Conservation (phyloP, 2,113 vertebrate genomes). For the Cinclus mexicanus region DNA sequence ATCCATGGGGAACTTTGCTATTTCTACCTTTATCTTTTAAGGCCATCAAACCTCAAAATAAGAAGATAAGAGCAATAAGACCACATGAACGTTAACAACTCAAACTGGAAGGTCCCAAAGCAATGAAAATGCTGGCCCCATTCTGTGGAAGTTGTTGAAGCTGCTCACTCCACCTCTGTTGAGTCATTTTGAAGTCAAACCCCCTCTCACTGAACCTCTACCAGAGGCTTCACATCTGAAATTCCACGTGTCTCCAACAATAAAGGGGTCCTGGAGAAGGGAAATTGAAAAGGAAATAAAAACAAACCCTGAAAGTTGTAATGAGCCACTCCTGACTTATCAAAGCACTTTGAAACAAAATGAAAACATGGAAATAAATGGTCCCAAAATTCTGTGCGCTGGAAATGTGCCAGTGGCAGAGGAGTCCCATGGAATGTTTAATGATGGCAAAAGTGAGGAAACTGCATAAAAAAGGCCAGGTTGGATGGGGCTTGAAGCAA, state of each 20-base stretch:
- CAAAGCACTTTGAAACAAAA: not conserved
- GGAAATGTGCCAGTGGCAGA: not conserved
- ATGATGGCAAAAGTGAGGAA: not conserved
- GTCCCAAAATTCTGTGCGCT: not conserved
- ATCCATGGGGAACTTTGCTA: not conserved
- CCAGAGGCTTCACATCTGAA: not conserved
- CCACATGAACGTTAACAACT: not conserved
- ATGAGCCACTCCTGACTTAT: not conserved
- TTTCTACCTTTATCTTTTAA: not conserved
- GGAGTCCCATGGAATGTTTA: not conserved
- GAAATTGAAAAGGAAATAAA: not conserved
- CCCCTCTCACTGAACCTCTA: not conserved
- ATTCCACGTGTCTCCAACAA: not conserved
- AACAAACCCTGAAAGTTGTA: not conserved
- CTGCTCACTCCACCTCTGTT: not conserved
- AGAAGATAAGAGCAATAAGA: not conserved
- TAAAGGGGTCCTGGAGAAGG: not conserved
- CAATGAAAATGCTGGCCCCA: not conserved
- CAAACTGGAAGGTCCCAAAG: not conserved
- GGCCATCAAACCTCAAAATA: not conserved
- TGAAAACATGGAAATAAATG: not conserved
- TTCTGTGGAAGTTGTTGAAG: not conserved
- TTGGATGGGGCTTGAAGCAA: not conserved
- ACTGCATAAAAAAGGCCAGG: not conserved
- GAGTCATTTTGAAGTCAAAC: not conserved